These are phyloP conservation scores for Idaea straminata DNA, from an alignment of 2,888 invertebrate genomes.

Conservation along the genomic window DNA sequence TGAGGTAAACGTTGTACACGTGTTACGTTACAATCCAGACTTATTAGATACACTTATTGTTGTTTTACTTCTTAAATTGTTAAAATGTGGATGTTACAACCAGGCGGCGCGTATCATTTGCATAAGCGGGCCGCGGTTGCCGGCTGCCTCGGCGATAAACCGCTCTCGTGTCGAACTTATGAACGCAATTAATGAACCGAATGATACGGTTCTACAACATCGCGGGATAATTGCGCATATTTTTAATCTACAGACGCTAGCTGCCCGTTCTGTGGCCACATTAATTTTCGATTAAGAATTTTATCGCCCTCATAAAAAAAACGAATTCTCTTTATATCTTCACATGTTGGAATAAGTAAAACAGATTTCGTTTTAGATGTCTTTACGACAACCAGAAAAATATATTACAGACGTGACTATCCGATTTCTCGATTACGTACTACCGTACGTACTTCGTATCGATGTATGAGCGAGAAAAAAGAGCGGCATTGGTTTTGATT, in stretches of 20 bases:
- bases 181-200: constrained; percentile 72
- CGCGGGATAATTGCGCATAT: constrained; percentile 52
- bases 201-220: constrained; percentile 55
- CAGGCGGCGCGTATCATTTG: constrained; percentile 72
- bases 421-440: constrained; percentile 56
- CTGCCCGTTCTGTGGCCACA: constrained; percentile 27
- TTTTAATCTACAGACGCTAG: constrained; percentile 33
- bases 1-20: constrained; percentile 18
- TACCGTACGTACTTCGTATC: constrained; percentile 52
- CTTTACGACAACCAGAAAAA: constrained; percentile 61
- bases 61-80: constrained; percentile 78
- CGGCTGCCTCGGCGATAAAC: constrained; percentile 67
- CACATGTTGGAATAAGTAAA: constrained; percentile 66
- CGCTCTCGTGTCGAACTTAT: constrained; percentile 63
- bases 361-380: constrained; percentile 61
- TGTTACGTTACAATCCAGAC: constrained; percentile 17
- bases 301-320: constrained; percentile 37
- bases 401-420: constrained; percentile 70
- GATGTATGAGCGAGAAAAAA: constrained; percentile 38
- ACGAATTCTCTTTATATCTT: constrained; percentile 47
- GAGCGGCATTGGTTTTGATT: constrained; percentile 52
- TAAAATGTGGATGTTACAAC: constrained; percentile 68
- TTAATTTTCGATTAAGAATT: constrained; percentile 64
- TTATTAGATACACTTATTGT: constrained; percentile 61
- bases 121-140: constrained; percentile 58